Percentiles rank a stretch among this genome's conserved stretches.
Evolutionary conservation across 2,888 invertebrate genomes (phyloP).

Genomic region (Athalia rosae): DNA sequence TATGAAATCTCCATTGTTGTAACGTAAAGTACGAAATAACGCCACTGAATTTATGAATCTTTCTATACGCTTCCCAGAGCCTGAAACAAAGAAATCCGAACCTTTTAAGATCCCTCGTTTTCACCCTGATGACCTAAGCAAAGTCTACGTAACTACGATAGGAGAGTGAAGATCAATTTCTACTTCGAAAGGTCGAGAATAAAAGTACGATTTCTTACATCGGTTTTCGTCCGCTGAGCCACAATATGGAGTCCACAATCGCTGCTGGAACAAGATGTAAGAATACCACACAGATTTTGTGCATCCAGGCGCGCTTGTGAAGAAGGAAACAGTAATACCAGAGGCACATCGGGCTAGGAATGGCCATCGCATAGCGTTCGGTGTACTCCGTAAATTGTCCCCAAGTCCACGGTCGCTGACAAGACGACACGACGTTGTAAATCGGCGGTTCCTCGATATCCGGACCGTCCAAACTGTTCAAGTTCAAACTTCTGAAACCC

Average conservation of each 20-base stretch:
- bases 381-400: conserved; percentile 77
- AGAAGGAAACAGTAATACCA: conserved; percentile 80
- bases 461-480: conserved; percentile 36
- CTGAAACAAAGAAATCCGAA: conserved; percentile 73
- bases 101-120: background rate
- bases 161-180: background rate
- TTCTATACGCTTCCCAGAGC: conserved; percentile 82
- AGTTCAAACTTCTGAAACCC: conserved; percentile 11
- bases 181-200: background rate
- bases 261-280: conserved; percentile 79
- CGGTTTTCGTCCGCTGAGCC: conserved; percentile 77
- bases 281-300: conserved; percentile 75
- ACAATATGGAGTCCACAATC: conserved; percentile 75
- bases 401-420: conserved; percentile 89
- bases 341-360: conserved; percentile 78
- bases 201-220: conserved; percentile 74
- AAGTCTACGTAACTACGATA: background rate
- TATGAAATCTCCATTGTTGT: conserved; percentile 84
- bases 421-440: conserved; percentile 91
- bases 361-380: conserved; percentile 74
- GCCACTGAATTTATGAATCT: conserved; percentile 82
- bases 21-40: conserved; percentile 86
- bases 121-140: no score
- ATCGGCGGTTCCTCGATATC: conserved; percentile 77
- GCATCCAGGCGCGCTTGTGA: conserved; percentile 76